phyloP scores from a whole-genome alignment of 2,888 invertebrate genomes.

The Diaphora mendica region DNA sequence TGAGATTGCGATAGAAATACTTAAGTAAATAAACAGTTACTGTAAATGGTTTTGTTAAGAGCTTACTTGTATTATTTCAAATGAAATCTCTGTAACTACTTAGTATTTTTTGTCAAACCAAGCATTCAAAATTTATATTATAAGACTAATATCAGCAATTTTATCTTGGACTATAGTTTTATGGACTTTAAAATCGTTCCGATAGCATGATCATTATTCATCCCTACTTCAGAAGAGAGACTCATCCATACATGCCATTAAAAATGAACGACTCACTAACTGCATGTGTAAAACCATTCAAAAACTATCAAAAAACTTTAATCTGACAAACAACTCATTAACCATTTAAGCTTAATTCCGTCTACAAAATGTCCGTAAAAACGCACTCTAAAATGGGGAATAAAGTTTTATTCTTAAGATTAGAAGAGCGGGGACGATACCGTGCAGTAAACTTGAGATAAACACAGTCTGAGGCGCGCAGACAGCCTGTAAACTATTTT shows the following conservation, averaged over 20 bases:
- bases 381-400: conserved; percentile 76
- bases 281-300: conserved; percentile 44
- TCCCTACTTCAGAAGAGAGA: not conserved
- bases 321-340: conserved; percentile 80
- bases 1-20: conserved; percentile 15
- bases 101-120: too few relatives aligned
- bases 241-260: not conserved
- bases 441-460: conserved; percentile 76
- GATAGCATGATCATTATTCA: not conserved
- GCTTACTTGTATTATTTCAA: too few relatives aligned
- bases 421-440: conserved; percentile 72
- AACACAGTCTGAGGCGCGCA: conserved; percentile 73
- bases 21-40: conserved; percentile 1
- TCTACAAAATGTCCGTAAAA: conserved; percentile 80
- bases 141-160: too few relatives aligned
- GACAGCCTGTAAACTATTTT: conserved; percentile 83
- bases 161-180: too few relatives aligned
- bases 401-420: conserved; percentile 83
- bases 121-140: too few relatives aligned
- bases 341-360: conserved; percentile 79
- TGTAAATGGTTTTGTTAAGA: not conserved
- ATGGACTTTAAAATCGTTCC: not conserved
- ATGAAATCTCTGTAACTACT: too few relatives aligned
- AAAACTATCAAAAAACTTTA: conserved; percentile 75
- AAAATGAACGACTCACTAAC: conserved; percentile 12